Base-by-base conservation (phyloP, 1,140 invertebrate species). In the Eciton burchellii region DNA sequence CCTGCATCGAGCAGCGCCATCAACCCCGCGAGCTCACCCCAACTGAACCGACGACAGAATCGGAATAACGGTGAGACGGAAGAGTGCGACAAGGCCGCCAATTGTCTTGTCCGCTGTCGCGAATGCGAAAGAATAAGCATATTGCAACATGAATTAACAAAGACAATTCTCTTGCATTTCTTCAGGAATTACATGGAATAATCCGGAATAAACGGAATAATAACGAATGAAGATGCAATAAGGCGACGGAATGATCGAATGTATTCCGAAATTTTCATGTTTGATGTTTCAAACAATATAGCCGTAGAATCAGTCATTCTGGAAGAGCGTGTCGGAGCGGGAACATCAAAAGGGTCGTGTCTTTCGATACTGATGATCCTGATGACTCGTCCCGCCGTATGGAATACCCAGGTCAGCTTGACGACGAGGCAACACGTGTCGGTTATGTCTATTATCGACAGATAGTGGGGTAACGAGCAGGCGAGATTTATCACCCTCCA, bases 391-490 rank as follows among this genome's bases (percentile, higher is more conserved):
- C 65, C 63, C 16, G 65, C 21, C 70, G 26, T 76, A 79, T 54
- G 62, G 82, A 56, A 81, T 77, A 82, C 68, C 89, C 81, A 79
- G 88, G 91, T 89, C 89, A 92, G 87, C 76, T 85, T 86, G 90
- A 91, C 86, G 88, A 91, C 79, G 85, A 60, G 82, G 89, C 89
- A 92, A 93, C 92, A 93, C 92, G 92, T 93, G 92, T 91, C 90
- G 90, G 85, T 92, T 92, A 92, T 91, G 91, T 88, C 89, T 87
- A 89, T 91, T 92, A 88, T 90, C 90, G 85, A 84, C 84, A 88
- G 91, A 92, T 91, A 92, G 88, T 77, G 77, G 82, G 83, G 77
- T 90, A 90, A 90, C 85, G 77, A 88, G 85, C 82, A 71, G 84
- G 71, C 59, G 82, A 88, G 91, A 93, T 92, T 92, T 92, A 93